Percentiles rank a stretch among this genome's conserved stretches.
Evolutionary conservation across 2,113 vertebrate genomes (phyloP).

Genomic region (Pteruthius melanotis): DNA sequence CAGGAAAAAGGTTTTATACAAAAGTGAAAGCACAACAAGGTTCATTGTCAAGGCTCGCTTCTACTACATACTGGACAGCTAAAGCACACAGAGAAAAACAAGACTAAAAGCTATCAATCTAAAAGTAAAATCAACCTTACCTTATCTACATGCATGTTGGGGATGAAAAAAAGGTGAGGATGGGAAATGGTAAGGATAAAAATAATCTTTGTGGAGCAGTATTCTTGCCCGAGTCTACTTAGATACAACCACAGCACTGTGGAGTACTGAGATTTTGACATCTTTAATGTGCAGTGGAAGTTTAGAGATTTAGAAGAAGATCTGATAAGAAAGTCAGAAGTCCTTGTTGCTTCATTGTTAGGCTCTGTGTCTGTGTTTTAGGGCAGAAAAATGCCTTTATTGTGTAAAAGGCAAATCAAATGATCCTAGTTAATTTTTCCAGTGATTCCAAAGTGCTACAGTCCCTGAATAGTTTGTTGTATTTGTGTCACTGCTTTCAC

Average conservation of each 20-base stretch:
- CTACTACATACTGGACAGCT: too few relatives aligned
- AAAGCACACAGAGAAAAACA: background rate
- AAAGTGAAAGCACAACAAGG: background rate
- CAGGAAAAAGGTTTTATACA: background rate
- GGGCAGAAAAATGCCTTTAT: background rate
- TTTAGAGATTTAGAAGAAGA: background rate
- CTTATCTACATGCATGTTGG: background rate
- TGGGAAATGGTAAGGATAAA: background rate
- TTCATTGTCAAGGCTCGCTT: background rate
- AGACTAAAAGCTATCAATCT: background rate
- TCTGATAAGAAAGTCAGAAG: background rate
- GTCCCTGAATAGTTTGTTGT: background rate
- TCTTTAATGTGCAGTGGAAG: background rate
- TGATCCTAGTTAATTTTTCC: background rate
- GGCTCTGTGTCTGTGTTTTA: background rate
- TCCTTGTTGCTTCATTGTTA: background rate
- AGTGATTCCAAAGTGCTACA: background rate
- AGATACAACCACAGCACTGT: background rate
- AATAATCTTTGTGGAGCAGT: background rate
- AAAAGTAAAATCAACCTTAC: background rate
- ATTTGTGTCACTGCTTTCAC: background rate
- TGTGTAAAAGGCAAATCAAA: background rate
- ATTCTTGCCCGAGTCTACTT: background rate
- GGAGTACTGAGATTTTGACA: background rate
- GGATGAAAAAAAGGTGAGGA: background rate